phyloP scores from a whole-genome alignment of 2,797 vertebrate species.

The Cyclura pinguis region DNA sequence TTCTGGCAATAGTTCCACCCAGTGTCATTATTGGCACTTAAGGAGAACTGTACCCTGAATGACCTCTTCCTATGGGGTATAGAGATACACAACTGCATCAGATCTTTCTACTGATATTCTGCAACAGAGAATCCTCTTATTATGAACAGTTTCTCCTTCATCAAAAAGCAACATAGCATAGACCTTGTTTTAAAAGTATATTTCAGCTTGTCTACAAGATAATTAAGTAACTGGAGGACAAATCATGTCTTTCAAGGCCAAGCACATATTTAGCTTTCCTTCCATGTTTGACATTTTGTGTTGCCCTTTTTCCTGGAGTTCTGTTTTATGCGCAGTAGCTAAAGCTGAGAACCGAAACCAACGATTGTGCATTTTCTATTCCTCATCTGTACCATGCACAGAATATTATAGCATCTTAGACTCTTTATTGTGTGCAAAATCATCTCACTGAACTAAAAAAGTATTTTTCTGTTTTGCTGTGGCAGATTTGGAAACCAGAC shows the following conservation, averaged over 20 bases:
- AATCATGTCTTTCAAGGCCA: slow-evolving; percentile 69
- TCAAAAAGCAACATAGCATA: slow-evolving; percentile 46
- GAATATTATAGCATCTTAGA: slow-evolving; percentile 58
- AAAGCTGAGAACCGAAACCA: slow-evolving; percentile 28
- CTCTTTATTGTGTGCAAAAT: slow-evolving; percentile 70
- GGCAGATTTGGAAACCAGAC: slow-evolving; percentile 97
- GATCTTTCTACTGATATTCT: slow-evolving; percentile 68
- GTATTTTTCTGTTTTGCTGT: slow-evolving; percentile 82
- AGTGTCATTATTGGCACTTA: slow-evolving; percentile 73
- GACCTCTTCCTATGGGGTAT: slow-evolving; percentile 68
- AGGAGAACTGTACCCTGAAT: slow-evolving; percentile 61
- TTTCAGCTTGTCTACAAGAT: slow-evolving; percentile 65
- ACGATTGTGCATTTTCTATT: slow-evolving; percentile 53
- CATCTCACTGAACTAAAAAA: slow-evolving; percentile 76
- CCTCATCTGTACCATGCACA: slow-evolving; percentile 33
- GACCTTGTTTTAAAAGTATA: slow-evolving; percentile 57
- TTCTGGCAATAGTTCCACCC: slow-evolving; percentile 69
- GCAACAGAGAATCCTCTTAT: slow-evolving; percentile 68
- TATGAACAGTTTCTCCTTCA: slow-evolving; percentile 61
- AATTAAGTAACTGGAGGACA: slow-evolving; percentile 70
- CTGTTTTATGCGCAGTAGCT: slow-evolving; percentile 62
- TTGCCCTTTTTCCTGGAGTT: slow-evolving; percentile 55
- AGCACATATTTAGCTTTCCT: slow-evolving; percentile 63
- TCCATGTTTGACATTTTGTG: slow-evolving; percentile 56
- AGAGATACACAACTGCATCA: slow-evolving; percentile 51